Evolutionary conservation across 92 coral and sea anemone genomes (phyloP), one percentile per base, ranked within the genome.

Genomic region (Phenganax subtilis): DNA sequence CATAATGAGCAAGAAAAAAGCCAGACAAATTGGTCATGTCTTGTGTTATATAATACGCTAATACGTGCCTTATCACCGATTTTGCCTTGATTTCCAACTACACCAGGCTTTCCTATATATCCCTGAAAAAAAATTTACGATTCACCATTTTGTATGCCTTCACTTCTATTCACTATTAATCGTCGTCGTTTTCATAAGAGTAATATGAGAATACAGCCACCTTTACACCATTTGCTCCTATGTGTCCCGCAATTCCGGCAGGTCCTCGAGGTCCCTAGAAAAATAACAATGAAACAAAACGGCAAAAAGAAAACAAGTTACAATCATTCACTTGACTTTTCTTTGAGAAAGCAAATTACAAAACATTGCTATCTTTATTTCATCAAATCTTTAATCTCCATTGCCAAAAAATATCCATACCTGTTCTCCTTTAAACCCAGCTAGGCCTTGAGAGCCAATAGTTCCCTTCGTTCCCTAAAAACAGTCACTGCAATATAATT

Each of bases 341-440:
- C 3, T 5, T 37, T 37, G 47, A 37, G 47, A 37, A 37, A 37
- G 47, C 47, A 37, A 37, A 37, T 37, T 37, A 37, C 5, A 37
- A 37, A 37, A 37, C 47, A 37, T 37, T 37, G 47, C 47, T 37
- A 37, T 37, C 47, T 2, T 37, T 37, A 37, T 37, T 37, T 37
- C 47, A 2, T 37, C 47, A 37, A 37, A 61, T 7, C 27, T 7
- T 14, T 14, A 28, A 61, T 4, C 67, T 4, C 15, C 2, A n/a
- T 64, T 64, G 31, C 12, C 9, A 17, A 37, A 37, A 37, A 2
- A 10, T 37, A 10, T 7, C 14, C 11, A 7, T 68, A 68, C 73
- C 77, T 54, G 59, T 53, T 73, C 61, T 15, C 77, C 61, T 73
- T 55, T 53, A 20, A 73, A 73, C 2, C 77, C 77, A 51, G 30